A percentile compares a stretch with the other conserved stretches of the same genome.
These are phyloP conservation scores for Pelusios castaneus DNA, from an alignment of 2,113 vertebrate genomes.

Conservation along the genomic window DNA sequence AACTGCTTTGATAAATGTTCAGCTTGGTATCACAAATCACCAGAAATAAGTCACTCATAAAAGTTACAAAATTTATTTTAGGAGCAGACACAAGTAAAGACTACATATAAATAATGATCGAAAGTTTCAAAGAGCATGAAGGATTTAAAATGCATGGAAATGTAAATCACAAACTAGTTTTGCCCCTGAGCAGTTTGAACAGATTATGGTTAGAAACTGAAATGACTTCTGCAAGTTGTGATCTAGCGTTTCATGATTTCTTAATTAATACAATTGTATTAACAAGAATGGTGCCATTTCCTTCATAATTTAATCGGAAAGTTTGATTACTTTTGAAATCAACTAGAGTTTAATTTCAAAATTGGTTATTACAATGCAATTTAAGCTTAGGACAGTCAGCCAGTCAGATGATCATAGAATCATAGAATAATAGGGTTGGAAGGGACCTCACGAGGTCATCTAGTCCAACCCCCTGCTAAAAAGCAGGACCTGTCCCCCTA, in stretches of 20 bases:
- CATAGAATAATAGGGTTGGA: too few relatives aligned
- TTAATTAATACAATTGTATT: conserved; percentile 75
- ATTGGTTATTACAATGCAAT: conserved; percentile 15
- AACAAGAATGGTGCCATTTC: conserved; percentile 41
- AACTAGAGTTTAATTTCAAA: conserved; percentile 62
- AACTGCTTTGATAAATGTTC: not conserved
- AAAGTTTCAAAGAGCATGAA: not conserved
- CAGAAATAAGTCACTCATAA: not conserved
- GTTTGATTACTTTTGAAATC: conserved; percentile 64
- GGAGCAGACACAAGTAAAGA: not conserved
- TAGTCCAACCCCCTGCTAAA: too few relatives aligned
- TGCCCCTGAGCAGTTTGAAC: not conserved
- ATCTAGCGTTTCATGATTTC: conserved; percentile 52
- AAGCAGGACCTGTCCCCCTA: too few relatives aligned
- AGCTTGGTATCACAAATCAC: not conserved
- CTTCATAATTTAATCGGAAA: conserved; percentile 55
- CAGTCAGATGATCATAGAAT: not conserved
- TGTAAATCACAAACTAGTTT: conserved; percentile 41
- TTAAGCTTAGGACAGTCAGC: conserved; percentile 27
- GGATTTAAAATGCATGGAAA: conserved; percentile 27
- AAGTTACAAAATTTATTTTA: not conserved
- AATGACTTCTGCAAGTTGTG: conserved; percentile 57
- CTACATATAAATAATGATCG: not conserved
- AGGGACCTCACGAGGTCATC: too few relatives aligned
- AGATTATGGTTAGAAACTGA: conserved; percentile 53